Evolutionary conservation across 2,113 vertebrate genomes (phyloP).

Genomic region (Petromus typicus): DNA sequence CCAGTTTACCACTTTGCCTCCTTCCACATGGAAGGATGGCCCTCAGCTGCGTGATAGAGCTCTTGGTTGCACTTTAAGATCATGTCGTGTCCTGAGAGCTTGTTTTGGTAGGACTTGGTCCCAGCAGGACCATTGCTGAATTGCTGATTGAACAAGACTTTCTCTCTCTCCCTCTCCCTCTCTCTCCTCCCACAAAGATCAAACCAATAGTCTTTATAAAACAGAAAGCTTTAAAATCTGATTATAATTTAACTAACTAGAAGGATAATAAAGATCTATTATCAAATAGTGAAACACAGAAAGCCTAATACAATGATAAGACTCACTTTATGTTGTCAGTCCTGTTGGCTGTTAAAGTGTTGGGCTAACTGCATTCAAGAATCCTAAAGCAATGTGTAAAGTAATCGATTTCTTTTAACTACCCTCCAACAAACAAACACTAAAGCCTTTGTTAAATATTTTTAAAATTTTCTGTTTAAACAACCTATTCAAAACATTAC

Average conservation of each 20-base stretch:
- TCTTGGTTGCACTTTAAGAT: too few relatives aligned
- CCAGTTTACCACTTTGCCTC: too few relatives aligned
- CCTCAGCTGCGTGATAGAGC: too few relatives aligned
- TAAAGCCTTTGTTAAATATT: background rate
- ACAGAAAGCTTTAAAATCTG: background rate
- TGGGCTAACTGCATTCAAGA: background rate
- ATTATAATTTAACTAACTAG: background rate
- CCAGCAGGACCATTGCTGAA: too few relatives aligned
- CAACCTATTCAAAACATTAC: background rate
- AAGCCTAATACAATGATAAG: background rate
- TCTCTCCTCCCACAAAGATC: background rate
- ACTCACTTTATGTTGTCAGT: background rate
- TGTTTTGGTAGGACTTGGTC: too few relatives aligned
- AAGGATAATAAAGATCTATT: background rate
- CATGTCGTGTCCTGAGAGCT: too few relatives aligned
- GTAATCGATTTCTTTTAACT: background rate
- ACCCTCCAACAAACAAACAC: background rate
- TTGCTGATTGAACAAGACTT: background rate
- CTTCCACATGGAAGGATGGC: too few relatives aligned
- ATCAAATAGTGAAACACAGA: background rate
- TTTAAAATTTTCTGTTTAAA: background rate
- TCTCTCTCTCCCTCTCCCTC: background rate
- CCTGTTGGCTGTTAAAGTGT: background rate
- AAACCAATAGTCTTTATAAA: background rate
- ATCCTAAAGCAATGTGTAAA: background rate